Evolutionary conservation across 2,113 vertebrate genomes (phyloP).

Genomic region (Pyxicephalus adspersus): DNA sequence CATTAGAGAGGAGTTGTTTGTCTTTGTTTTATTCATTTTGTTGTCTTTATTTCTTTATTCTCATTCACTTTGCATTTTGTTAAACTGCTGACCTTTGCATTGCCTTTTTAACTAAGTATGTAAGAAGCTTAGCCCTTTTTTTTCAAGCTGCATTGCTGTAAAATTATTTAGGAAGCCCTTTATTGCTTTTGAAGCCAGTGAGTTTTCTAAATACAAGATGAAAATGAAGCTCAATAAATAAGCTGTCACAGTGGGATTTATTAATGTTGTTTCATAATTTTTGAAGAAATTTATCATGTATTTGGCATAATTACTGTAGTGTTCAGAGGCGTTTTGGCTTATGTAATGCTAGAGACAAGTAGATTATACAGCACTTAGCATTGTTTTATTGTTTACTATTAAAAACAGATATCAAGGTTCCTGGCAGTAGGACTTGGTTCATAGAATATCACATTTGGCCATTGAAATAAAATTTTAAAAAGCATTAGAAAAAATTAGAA

Average conservation of each 20-base stretch:
- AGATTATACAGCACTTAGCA: background rate
- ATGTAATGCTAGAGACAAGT: constrained; percentile 2
- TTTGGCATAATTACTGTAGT: background rate
- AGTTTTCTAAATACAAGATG: background rate
- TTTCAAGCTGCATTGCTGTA: no score
- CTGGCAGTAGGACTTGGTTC: background rate
- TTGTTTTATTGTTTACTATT: constrained; percentile 8
- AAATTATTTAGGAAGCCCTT: no score
- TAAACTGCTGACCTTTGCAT: no score
- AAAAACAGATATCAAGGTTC: background rate
- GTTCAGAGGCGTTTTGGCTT: background rate
- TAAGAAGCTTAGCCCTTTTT: no score
- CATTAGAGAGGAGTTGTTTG: no score
- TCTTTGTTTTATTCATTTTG: no score
- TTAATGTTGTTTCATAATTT: background rate
- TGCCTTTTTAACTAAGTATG: no score
- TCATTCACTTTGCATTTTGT: no score
- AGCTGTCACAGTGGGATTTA: background rate
- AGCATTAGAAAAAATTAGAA: background rate
- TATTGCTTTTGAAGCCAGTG: background rate
- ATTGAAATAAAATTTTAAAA: background rate
- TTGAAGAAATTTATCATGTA: background rate
- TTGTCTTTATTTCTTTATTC: no score
- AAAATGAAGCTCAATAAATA: background rate
- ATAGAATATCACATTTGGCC: background rate